These are phyloP conservation scores for Sphenodon punctatus DNA, from an alignment of 2,797 vertebrate species.

Conservation along the genomic window DNA sequence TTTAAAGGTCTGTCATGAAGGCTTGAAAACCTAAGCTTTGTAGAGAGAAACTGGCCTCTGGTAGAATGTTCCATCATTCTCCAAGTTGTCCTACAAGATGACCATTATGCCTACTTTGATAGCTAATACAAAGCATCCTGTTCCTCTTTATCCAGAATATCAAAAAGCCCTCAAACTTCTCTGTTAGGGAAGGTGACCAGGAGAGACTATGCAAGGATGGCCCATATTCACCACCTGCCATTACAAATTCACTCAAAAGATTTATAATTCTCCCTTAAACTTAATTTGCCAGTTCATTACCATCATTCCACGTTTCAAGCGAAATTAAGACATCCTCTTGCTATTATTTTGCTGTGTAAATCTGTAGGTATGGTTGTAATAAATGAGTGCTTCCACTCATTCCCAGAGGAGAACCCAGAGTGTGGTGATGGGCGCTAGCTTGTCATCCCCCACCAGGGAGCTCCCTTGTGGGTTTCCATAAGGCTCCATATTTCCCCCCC, in stretches of 20 bases:
- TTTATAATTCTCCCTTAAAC: not conserved
- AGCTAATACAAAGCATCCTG: not conserved
- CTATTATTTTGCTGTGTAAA: too few species aligned
- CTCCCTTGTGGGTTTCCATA: too few species aligned
- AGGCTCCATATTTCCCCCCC: too few species aligned
- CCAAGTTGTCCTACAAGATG: not conserved
- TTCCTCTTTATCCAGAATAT: not conserved
- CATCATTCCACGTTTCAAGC: not conserved
- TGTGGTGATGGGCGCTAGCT: too few species aligned
- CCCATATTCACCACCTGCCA: not conserved
- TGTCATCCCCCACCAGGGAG: too few species aligned
- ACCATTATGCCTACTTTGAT: rapidly evolving
- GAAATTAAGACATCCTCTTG: too few species aligned
- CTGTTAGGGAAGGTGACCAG: rapidly evolving
- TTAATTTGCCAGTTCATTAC: not conserved
- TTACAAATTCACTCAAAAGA: not conserved
- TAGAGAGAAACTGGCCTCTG: not conserved
- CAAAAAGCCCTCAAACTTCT: not conserved
- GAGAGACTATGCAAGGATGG: not conserved
- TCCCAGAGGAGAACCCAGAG: too few species aligned
- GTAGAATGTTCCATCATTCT: not conserved
- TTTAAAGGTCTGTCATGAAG: not conserved
- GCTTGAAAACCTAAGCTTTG: not conserved
- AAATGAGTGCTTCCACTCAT: too few species aligned
- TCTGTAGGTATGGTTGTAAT: too few species aligned